phyloP scores from a whole-genome alignment of 2,888 invertebrate genomes.

The Cephus nigrinus region DNA sequence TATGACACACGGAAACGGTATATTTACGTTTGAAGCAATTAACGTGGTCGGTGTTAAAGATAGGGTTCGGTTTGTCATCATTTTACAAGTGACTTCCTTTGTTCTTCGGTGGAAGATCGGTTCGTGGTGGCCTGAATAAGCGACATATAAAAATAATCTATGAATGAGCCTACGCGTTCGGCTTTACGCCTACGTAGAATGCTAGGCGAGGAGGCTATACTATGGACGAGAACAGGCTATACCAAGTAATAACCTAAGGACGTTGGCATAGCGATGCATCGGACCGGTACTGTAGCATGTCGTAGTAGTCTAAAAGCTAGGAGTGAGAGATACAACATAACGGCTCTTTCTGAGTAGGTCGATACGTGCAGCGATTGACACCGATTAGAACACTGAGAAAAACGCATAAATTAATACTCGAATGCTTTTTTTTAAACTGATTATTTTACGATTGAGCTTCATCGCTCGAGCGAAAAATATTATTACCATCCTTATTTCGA shows the following conservation, averaged over 20 bases:
- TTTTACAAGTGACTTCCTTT: background rate
- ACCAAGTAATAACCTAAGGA: background rate
- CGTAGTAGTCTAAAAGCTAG: conserved; percentile 26
- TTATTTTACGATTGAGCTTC: background rate
- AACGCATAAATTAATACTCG: conserved; percentile 36
- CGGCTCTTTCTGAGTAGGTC: conserved; percentile 63
- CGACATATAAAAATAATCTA: conserved; percentile 27
- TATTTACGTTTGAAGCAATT: background rate
- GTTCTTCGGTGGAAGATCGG: background rate
- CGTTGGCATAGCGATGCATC: conserved; percentile 8
- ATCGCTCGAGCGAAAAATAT: conserved; percentile 21
- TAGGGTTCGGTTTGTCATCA: background rate
- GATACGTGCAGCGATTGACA: conserved; percentile 63
- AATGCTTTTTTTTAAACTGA: background rate
- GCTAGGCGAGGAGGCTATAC: conserved; percentile 11
- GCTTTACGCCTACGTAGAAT: conserved; percentile 19
- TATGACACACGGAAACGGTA: background rate
- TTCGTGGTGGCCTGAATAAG: conserved; percentile 29
- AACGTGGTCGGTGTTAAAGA: background rate
- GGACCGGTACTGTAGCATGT: conserved; percentile 22
- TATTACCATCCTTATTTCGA: conserved; percentile 15
- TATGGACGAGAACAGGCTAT: conserved; percentile 16
- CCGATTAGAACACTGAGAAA: conserved; percentile 57
- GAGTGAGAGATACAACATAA: conserved; percentile 52
- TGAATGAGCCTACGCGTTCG: conserved; percentile 32